These are phyloP conservation scores for Holacanthella duospinosa DNA, from an alignment of 2,888 invertebrate species.

Conservation along the genomic window DNA sequence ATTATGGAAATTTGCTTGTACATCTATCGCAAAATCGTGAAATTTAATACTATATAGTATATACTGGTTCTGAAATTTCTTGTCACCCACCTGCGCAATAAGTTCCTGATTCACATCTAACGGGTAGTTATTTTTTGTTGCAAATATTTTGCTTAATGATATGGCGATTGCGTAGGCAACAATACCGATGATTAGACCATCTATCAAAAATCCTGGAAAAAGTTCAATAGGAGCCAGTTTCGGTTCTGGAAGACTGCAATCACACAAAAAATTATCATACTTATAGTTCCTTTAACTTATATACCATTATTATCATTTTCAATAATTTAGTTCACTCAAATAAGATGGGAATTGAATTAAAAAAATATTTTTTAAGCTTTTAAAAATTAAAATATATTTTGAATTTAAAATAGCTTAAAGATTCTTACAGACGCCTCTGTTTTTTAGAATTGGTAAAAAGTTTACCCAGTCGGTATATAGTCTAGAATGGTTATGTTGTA, in stretches of 20 bases:
- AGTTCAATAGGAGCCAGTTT: conserved; percentile 47
- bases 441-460: too few species aligned
- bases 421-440: too few species aligned
- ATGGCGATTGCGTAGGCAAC: conserved; percentile 62
- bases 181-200: conserved; percentile 56
- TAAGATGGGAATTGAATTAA: too few species aligned
- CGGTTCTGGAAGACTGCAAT: conserved; percentile 52
- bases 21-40: not conserved
- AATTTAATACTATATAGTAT: too few species aligned
- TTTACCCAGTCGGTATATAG: conserved; percentile 71
- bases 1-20: conserved; percentile 32
- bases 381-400: too few species aligned
- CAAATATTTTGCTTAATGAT: conserved; percentile 64
- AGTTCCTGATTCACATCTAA: conserved; percentile 64
- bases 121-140: conserved; percentile 58
- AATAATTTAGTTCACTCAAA: too few species aligned
- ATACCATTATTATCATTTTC: too few species aligned
- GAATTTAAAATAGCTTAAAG: too few species aligned
- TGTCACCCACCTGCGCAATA: conserved; percentile 52
- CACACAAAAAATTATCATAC: not conserved
- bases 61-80: not conserved
- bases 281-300: too few species aligned
- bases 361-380: too few species aligned
- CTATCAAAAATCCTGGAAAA: conserved; percentile 41
- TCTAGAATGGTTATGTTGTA: conserved; percentile 59